Evolutionary conservation across 1,140 invertebrate genomes (phyloP), one percentile per base, ranked within the genome.

Genomic region (Ericerus pela): DNA sequence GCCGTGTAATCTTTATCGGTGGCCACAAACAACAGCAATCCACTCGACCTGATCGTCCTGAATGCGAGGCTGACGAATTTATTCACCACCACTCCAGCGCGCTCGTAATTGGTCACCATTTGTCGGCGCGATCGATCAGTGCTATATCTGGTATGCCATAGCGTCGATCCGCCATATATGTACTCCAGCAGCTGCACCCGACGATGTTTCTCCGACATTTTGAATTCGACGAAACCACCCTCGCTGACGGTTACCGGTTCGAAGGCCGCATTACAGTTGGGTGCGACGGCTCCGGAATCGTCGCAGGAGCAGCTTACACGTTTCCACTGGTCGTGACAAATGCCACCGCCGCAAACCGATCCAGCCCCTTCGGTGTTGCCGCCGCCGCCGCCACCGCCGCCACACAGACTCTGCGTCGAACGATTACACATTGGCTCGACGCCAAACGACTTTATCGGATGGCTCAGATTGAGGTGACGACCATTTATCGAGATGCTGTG

Each of bases 401-500:
- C 56, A 22, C 60, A 59, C 36, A 55, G 4, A 1, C 53, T 53
- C 16, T 55, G 54, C 18, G 36, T 20, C 12, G 37, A 58, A 18
- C 84, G 73, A 55, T 78, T 76, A 68, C 90, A 95, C 2, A 82
- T 85, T 0, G 81, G 72, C 38, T 80, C 76, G 1, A 94, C 77
- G 0, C 79, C 80, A 18, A 79, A 70, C 1, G 84, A 80, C 20
- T 79, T 69, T 0, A 90, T 59, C 0, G 89, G 85, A 61, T 76
- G 79, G 18, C 81, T 84, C 51, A 93, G 67, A 64, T 93, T 91
- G 1, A 93, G 63, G 1, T 76, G 68, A 11, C 85, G 73, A 8
- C 89, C 89, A 65, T 94, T 93, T 29, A 96, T 79, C 0, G 81
- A 79, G 0, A 95, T 81, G 59, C 87, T 89, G 62, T 94, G 87